Percentiles rank a stretch among this genome's conserved stretches.
These are phyloP conservation scores for Schrankia costaestrigalis DNA, from an alignment of 2,888 invertebrate genomes.

Conservation along the genomic window DNA sequence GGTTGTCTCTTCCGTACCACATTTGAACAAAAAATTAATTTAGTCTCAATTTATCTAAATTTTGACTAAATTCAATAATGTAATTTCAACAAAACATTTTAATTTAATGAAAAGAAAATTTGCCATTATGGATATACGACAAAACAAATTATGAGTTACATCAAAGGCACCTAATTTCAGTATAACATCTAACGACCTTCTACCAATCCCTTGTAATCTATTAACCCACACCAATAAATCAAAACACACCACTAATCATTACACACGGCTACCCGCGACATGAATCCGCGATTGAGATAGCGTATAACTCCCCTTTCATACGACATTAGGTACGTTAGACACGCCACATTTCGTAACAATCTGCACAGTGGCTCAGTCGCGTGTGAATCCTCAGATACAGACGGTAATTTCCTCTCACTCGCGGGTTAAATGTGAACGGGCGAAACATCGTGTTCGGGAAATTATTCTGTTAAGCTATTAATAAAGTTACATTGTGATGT, in stretches of 20 bases:
- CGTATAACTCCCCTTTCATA: constrained; percentile 76
- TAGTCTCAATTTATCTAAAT: too few relatives aligned
- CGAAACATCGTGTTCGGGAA: constrained; percentile 28
- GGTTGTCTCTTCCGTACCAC: too few relatives aligned
- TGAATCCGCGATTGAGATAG: constrained; percentile 64
- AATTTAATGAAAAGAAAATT: too few relatives aligned
- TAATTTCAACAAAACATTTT: too few relatives aligned
- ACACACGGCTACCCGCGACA: constrained; percentile 45
- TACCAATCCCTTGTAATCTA: constrained; percentile 2
- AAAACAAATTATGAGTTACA: too few relatives aligned
- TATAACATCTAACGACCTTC: too few relatives aligned
- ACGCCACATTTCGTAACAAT: constrained; percentile 79
- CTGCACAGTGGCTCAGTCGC: constrained; percentile 68
- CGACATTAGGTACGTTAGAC: constrained; percentile 79
- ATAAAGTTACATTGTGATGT: constrained; percentile 21
- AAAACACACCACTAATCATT: constrained; percentile 47
- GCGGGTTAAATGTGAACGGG: constrained; percentile 45
- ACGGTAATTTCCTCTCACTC: constrained; percentile 69
- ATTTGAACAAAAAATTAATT: too few relatives aligned
- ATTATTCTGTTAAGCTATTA: constrained; percentile 31
- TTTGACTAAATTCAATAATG: too few relatives aligned
- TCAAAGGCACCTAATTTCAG: too few relatives aligned
- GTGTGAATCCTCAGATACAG: constrained; percentile 81
- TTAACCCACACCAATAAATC: constrained; percentile 20
- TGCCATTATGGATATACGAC: too few relatives aligned